A percentile compares a stretch with the other conserved stretches of the same genome.
Conservation (phyloP, 2,113 vertebrate species). For the Antennarius striatus region DNA sequence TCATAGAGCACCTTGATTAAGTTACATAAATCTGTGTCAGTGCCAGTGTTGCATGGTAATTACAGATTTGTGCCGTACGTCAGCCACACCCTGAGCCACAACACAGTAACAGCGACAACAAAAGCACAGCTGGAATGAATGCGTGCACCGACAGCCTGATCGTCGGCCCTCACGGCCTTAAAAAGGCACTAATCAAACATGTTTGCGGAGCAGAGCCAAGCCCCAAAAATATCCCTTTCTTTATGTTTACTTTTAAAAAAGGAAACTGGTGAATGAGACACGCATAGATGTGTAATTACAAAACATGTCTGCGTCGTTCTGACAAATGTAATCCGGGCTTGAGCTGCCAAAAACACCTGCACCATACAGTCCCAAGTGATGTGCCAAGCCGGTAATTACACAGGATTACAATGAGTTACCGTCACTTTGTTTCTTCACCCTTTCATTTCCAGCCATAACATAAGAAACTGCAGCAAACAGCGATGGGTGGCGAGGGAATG, state of each 20-base stretch:
- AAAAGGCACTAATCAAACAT: constrained; percentile 53
- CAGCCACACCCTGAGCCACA: constrained; percentile 59
- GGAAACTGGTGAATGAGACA: constrained; percentile 53
- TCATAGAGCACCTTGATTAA: constrained; percentile 50
- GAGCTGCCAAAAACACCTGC: constrained; percentile 71
- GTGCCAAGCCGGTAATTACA: constrained; percentile 69
- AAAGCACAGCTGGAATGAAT: constrained; percentile 73
- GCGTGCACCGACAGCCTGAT: constrained; percentile 28
- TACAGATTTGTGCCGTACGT: constrained; percentile 40
- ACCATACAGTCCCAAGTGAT: constrained; percentile 67
- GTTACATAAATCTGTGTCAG: constrained; percentile 35
- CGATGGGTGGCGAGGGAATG: constrained; percentile 18
- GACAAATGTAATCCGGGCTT: constrained; percentile 68
- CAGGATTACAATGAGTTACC: constrained; percentile 58
- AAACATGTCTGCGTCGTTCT: constrained; percentile 58
- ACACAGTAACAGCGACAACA: constrained; percentile 56
- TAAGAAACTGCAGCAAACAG: constrained; percentile 41
- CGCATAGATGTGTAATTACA: constrained; percentile 68
- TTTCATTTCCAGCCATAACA: constrained; percentile 61
- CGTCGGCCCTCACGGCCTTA: constrained; percentile 11
- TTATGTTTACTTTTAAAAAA: constrained; percentile 59
- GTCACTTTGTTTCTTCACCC: constrained; percentile 62
- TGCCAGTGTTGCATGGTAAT: constrained; percentile 31
- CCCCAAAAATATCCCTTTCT: constrained; percentile 41
- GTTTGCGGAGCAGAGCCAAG: constrained; percentile 28